phyloP scores from a whole-genome alignment of 2,888 invertebrate species.

The Xanthorhoe spadicearia region DNA sequence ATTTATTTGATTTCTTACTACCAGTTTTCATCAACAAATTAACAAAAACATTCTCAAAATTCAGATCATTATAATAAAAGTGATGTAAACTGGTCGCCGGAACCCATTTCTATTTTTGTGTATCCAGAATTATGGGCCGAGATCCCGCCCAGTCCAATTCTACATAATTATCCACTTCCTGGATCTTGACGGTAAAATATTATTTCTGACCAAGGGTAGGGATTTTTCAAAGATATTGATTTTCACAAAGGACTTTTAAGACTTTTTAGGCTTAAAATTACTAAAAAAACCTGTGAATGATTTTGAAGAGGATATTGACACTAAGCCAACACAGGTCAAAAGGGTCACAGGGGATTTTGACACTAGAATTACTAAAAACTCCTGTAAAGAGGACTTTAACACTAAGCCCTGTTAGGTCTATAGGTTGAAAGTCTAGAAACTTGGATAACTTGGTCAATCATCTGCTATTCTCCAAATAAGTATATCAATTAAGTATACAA shows the following conservation, averaged over 20 bases:
- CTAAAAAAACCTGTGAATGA: no score
- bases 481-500: no score
- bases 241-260: background rate
- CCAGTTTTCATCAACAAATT: background rate
- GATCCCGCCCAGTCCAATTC: conserved; percentile 17
- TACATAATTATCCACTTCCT: conserved; percentile 24
- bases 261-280: no score
- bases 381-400: no score
- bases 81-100: conserved; percentile 22
- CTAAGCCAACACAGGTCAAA: no score
- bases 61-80: conserved; percentile 16
- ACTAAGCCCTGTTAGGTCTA: no score
- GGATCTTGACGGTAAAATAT: conserved; percentile 9
- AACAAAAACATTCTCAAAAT: conserved; percentile 9
- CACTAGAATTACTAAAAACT: no score
- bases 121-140: conserved; percentile 20
- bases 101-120: conserved; percentile 30
- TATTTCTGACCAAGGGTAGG: background rate
- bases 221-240: background rate
- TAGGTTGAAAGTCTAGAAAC: background rate
- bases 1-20: background rate
- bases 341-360: no score
- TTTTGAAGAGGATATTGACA: no score
- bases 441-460: no score
- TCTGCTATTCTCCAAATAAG: no score